Evolutionary conservation across 2,113 vertebrate species (phyloP).

Genomic region (Neopipo cinnamomea): DNA sequence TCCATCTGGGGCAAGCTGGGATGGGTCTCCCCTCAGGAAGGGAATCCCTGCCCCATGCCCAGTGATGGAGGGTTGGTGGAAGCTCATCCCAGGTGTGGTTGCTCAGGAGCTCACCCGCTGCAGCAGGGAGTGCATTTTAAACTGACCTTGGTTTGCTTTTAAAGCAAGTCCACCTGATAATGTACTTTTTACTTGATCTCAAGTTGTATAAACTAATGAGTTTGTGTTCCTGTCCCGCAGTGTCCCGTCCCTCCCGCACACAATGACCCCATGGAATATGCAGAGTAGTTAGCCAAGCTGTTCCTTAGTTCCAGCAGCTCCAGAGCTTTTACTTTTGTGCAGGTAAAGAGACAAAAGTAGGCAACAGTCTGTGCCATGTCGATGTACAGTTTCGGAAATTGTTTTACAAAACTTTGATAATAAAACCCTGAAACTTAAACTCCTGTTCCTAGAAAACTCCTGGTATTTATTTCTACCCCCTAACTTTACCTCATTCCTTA

Average conservation of each 20-base stretch:
- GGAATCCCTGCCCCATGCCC: not conserved
- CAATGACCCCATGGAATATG: conserved; percentile 77
- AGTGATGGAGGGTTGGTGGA: not conserved
- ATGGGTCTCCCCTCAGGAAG: not conserved
- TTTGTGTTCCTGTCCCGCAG: conserved; percentile 76
- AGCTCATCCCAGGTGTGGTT: not conserved
- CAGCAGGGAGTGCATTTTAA: conserved; percentile 73
- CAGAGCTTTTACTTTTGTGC: conserved; percentile 78
- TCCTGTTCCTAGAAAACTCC: conserved; percentile 52
- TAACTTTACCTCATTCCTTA: not conserved
- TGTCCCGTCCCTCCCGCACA: conserved; percentile 69
- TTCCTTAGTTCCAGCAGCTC: conserved; percentile 71
- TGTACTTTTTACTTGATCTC: conserved; percentile 79
- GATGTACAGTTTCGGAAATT: conserved; percentile 87
- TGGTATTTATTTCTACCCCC: conserved; percentile 46
- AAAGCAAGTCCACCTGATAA: conserved; percentile 75
- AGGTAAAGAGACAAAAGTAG: conserved; percentile 75
- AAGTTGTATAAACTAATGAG: conserved; percentile 76
- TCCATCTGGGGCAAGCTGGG: not conserved
- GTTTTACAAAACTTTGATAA: conserved; percentile 95
- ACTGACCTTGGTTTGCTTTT: conserved; percentile 73
- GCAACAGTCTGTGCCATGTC: conserved; percentile 82
- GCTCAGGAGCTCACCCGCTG: not conserved
- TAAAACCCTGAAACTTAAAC: conserved; percentile 83
- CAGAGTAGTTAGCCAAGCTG: conserved; percentile 72